Evolutionary conservation across 2,888 invertebrate genomes (phyloP).

Genomic region (Stegophylla sp.): DNA sequence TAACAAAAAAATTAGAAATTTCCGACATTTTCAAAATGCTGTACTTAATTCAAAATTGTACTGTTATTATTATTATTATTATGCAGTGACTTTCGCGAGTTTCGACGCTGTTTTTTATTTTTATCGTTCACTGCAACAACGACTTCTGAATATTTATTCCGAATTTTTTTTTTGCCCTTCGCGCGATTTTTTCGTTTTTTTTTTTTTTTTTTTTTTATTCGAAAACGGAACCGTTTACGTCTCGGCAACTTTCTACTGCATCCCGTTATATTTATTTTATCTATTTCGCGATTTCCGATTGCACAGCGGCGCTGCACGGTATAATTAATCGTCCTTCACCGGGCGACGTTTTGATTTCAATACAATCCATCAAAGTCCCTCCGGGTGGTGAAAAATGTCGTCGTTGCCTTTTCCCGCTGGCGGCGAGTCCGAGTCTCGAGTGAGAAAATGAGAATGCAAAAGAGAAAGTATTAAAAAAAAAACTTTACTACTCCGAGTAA

Average conservation of each 20-base stretch:
- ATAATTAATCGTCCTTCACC: constrained; percentile 46
- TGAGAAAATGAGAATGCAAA: neutral
- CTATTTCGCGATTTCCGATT: constrained; percentile 39
- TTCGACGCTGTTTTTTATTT: too few species aligned
- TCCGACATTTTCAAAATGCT: too few species aligned
- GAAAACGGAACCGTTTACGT: constrained; percentile 19
- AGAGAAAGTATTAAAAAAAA: too few species aligned
- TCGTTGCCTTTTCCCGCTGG: constrained; percentile 20
- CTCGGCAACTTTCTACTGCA: constrained; percentile 3
- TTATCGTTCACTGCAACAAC: too few species aligned
- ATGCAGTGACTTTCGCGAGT: too few species aligned
- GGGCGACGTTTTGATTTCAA: constrained; percentile 52
- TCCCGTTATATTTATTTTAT: constrained; percentile 30
- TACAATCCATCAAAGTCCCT: constrained; percentile 56
- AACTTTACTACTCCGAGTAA: too few species aligned
- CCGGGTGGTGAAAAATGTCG: constrained; percentile 38
- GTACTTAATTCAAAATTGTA: too few species aligned
- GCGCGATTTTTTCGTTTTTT: neutral
- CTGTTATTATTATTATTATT: too few species aligned
- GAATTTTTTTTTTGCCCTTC: too few species aligned
- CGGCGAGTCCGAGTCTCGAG: constrained; percentile 1
- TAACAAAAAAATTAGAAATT: too few species aligned
- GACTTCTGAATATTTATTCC: too few species aligned
- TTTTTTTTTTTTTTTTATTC: neutral
- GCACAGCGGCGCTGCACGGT: neutral